phyloP scores from a whole-genome alignment of 2,888 invertebrate species.

The Lasioglossum figueresi region DNA sequence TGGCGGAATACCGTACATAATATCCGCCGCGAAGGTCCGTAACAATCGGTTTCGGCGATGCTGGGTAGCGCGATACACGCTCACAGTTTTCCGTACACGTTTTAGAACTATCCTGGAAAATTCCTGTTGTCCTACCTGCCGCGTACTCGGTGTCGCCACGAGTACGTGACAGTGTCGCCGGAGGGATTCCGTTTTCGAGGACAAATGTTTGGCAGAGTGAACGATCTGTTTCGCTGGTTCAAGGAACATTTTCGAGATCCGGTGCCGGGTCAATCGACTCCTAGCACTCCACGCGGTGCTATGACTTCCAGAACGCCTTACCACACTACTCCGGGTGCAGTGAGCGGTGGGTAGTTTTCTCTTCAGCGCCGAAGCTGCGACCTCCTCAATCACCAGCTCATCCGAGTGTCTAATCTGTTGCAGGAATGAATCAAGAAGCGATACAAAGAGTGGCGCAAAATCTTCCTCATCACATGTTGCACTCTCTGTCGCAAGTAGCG shows the following conservation, averaged over 20 bases:
- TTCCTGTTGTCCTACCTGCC: conserved; percentile 98
- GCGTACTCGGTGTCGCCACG: conserved; percentile 93
- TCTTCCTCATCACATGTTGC: conserved; percentile 89
- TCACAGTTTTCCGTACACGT: background rate
- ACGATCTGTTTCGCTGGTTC: conserved; percentile 96
- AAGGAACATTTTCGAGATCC: conserved; percentile 99
- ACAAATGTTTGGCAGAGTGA: conserved; percentile 93
- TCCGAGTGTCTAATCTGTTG: background rate
- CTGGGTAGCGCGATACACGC: background rate
- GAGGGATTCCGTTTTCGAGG: conserved; percentile 97
- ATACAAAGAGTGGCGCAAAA: conserved; percentile 90
- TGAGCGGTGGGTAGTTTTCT: conserved; percentile 55
- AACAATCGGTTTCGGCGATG: background rate
- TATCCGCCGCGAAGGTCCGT: conserved; percentile 90
- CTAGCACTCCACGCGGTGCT: conserved; percentile 88
- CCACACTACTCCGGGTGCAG: conserved; percentile 80
- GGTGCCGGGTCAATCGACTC: conserved; percentile 89
- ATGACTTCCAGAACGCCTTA: conserved; percentile 87
- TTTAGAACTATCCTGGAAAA: conserved; percentile 90
- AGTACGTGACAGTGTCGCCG: conserved; percentile 95
- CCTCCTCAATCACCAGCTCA: background rate
- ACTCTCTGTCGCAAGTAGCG: conserved; percentile 90
- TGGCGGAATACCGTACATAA: conserved; percentile 94
- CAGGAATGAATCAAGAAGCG: conserved; percentile 87
- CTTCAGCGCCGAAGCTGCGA: background rate